Evolutionary conservation across 2,888 invertebrate genomes (phyloP), one percentile per base, ranked within the genome.

Genomic region (Eurytoma californica): DNA sequence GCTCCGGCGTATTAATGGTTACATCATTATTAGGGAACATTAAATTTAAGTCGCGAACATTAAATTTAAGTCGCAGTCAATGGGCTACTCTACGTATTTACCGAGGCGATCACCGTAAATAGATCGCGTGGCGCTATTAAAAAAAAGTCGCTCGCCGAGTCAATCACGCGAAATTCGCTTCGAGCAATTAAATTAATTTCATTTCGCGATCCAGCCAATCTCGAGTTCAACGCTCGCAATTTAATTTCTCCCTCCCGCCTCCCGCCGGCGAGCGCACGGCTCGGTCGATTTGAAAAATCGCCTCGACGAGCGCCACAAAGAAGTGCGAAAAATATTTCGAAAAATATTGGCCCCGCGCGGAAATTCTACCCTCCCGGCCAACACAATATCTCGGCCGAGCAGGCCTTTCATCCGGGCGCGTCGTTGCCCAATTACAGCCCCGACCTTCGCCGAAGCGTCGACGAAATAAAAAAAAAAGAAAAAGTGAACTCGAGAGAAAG

Each of bases 271-370:
- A 39, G 39, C 39, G 9, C 9, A 9, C 39, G 4, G 4, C 7
- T 0, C 39, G 9, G 9, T 39, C 9, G 39, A 39, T 39, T 39
- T 9, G 39, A 39, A 39, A 39, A 39, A 9, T 39, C 39, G 39
- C 24, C 24, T 2, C 57, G 30, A 49, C 30, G 30, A 63, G 24
- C 24, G 24, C 24, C 24, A 24, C 24, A 24, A 24, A 24, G 24
- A 63, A 63, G 5, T 30, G 39, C 55, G 30, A 39, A 65, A 73
- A 73, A 66, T 73, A 73, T 53, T 30, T 18, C 51, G 16, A 18
- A 72, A 30, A 7, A 39, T 39, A 39, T 39, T 9, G 39, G 39
- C 9, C 39, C 39, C 39, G 7, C 39, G 9, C 7, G 3, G 7
- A 39, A 39, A 39, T 9, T 39, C 39, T 7, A 39, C 9, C 39